These are phyloP conservation scores for Catocala fraxini DNA, from an alignment of 2,888 invertebrate species.

Conservation along the genomic window DNA sequence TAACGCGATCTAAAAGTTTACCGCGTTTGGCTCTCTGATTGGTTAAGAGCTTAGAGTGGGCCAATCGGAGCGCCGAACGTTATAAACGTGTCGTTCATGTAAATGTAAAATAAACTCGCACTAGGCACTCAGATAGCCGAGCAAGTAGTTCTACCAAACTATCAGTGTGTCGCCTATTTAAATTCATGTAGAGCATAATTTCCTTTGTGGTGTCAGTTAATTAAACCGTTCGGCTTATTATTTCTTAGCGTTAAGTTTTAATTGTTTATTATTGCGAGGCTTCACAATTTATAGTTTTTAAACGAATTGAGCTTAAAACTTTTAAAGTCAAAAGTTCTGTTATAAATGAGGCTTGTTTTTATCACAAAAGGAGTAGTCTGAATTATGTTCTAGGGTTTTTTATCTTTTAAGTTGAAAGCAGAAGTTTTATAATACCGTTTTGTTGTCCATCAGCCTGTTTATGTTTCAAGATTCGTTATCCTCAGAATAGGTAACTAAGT, in stretches of 20 bases:
- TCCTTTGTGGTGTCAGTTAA: conserved; percentile 36
- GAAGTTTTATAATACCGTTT: no score
- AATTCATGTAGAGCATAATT: conserved; percentile 28
- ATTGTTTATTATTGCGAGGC: conserved; percentile 32
- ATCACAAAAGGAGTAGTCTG: no score
- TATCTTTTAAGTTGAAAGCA: no score
- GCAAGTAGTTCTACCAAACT: not conserved
- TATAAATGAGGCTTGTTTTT: conserved; percentile 12
- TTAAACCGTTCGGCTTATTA: conserved; percentile 40
- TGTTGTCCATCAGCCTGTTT: no score
- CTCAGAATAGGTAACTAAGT: no score
- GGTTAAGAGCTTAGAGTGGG: no score
- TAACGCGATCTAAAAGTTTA: no score
- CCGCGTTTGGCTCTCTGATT: no score
- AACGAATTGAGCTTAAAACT: conserved; percentile 21
- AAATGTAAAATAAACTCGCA: not conserved
- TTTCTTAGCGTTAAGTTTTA: conserved; percentile 28
- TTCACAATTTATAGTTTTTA: conserved; percentile 27
- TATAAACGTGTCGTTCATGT: no score
- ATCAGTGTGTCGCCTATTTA: conserved; percentile 30
- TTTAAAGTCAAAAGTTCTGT: conserved; percentile 17
- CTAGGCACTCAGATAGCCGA: not conserved
- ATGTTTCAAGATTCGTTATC: no score
- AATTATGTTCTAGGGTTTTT: no score
- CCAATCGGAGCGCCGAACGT: no score